Evolutionary conservation across 2,888 invertebrate genomes (phyloP), one percentile per base, ranked within the genome.

Genomic region (Tridacna crocea): DNA sequence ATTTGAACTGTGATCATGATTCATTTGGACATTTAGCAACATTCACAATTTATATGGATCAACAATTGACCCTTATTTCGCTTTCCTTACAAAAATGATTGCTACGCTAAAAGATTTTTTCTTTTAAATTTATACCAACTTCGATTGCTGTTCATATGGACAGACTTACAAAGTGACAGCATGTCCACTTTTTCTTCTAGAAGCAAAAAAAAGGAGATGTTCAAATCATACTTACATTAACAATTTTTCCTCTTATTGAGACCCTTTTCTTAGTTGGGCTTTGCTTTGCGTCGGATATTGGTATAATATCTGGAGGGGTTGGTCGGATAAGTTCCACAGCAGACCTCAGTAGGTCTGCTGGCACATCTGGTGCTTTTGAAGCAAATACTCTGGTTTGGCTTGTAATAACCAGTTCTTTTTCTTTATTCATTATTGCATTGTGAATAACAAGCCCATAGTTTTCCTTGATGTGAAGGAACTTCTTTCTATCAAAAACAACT

Each of bases 321-420:
- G 61, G 61, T 61, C 61, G n/a, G 12, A 61, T 19, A 13, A 61
- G 12, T 12, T 61, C n/a, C 12, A 61, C n/a, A 17, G 61, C 61
- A n/a, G 19, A 17, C 61, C 19, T 17, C 22, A 17, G 13, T n/a
- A 61, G n/a, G 19, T 2, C 61, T n/a, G 19, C 61, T 61, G 61
- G 61, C 12, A 61, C 22, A 22, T 61, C 61, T 22, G n/a, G 19
- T n/a, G 22, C 22, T 17, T 12, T 13, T 22, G 61, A n/a, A 61
- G 19, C 13, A 61, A 61, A 61, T 22, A 61, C 19, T 24, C 61
- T 61, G n/a, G 61, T 61, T 24, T 61, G 61, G 19, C n/a, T n/a
- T 22, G 19, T 61, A n/a, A 61, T n/a, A 61, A 61, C 22, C 22
- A 61, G 61, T 22, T 61, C 61, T n/a, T 61, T 61, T n/a, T 61